Evolutionary conservation across 2,888 invertebrate species (phyloP), one percentile per base, ranked within the genome.

Genomic region (Brachypalpus laphriformis): DNA sequence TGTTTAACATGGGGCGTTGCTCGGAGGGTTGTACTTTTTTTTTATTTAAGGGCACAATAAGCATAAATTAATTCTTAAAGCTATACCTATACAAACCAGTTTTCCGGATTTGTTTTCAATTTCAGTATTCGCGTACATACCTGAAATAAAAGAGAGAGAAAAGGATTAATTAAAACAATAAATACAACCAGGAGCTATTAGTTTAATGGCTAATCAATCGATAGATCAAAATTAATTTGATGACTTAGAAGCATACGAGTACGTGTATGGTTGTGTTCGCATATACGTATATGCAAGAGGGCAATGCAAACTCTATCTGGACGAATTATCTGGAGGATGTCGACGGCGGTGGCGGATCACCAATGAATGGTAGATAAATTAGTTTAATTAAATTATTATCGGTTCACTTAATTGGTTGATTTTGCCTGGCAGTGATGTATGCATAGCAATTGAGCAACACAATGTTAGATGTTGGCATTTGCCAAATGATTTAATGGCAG

Each of bases 341-440:
- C 14, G 59, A 9, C 28, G 14, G 22, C 31, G 16, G 40, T 0
- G 49, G 7, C 14, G 31, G 65, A 49, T 49, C 47, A 37, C 14
- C 25, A 75, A 14, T 37, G 34, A 66, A 47, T 49, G 40, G 20
- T 49, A 40, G 40, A 51, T 40, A 68, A 59, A 76, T 76, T 76
- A 76, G 76, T 57, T 66, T 56, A 57, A 76, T 76, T 76, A 66
- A 76, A 66, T 66, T 51, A 66, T 51, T 76, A 66, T 76, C 37
- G 75, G 57, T 66, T 49, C 49, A 28, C 49, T 59, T 57, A 76
- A 76, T 76, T 59, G 75, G 75, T 66, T 76, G 66, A 57, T 66
- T 76, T 66, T 66, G 49, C 47, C 49, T 14, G 31, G 25, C 51
- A 45, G 54, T 57, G 25, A 37, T 75, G 75, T 75, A 16, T 75